phyloP scores from a whole-genome alignment of 2,888 invertebrate genomes.

The Pharmacophagus antenor region DNA sequence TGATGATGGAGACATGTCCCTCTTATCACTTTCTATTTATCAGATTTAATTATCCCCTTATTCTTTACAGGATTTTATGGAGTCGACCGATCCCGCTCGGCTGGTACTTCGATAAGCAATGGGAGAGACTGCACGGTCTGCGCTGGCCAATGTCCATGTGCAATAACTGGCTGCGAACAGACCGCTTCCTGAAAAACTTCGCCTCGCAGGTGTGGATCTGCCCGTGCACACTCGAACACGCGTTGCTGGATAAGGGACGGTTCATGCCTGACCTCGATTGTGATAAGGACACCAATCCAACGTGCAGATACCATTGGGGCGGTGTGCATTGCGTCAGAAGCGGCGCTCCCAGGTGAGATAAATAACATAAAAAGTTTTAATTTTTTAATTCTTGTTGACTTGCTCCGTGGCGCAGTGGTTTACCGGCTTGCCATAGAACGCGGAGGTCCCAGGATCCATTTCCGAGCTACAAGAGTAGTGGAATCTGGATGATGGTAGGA shows the following conservation, averaged over 20 bases:
- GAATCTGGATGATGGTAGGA: too few relatives aligned
- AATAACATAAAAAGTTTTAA: too few relatives aligned
- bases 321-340: slow-evolving; percentile 96
- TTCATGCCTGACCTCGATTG: slow-evolving; percentile 95
- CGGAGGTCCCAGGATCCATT: too few relatives aligned
- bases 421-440: too few relatives aligned
- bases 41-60: background rate
- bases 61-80: slow-evolving; percentile 86
- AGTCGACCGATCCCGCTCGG: slow-evolving; percentile 94
- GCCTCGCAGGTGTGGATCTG: slow-evolving; percentile 92
- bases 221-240: slow-evolving; percentile 95
- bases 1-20: too few relatives aligned
- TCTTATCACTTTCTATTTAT: background rate
- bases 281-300: slow-evolving; percentile 94
- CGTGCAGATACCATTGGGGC: slow-evolving; percentile 92
- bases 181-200: slow-evolving; percentile 91
- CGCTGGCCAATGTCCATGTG: slow-evolving; percentile 93
- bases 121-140: slow-evolving; percentile 89
- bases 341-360: slow-evolving; percentile 91
- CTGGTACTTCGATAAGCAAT: slow-evolving; percentile 96
- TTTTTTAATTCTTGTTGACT: too few relatives aligned
- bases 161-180: slow-evolving; percentile 93
- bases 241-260: slow-evolving; percentile 94
- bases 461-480: too few relatives aligned
- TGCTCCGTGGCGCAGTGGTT: too few relatives aligned